These are phyloP conservation scores for Pogonocherus hispidulus DNA, from an alignment of 2,888 invertebrate genomes.

Conservation along the genomic window DNA sequence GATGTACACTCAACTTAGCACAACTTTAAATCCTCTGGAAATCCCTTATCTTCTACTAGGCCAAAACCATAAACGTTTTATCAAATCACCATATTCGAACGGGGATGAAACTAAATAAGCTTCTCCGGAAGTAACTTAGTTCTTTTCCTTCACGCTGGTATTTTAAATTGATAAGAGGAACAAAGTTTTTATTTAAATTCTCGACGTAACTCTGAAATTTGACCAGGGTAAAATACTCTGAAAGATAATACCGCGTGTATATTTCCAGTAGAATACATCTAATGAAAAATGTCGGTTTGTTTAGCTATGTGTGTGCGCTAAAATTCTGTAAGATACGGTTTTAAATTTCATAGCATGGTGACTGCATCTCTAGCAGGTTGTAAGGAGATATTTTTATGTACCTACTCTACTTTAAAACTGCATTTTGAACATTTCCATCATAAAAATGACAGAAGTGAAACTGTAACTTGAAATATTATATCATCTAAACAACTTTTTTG, in stretches of 20 bases:
- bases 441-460: too few relatives aligned
- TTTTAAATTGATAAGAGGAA: conserved; percentile 14
- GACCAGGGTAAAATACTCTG: conserved; percentile 7
- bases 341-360: background rate
- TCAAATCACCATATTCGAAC: conserved; percentile 19
- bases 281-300: conserved; percentile 4
- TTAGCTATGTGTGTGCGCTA: background rate
- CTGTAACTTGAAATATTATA: too few relatives aligned
- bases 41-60: background rate
- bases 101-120: conserved; percentile 19
- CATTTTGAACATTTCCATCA: too few relatives aligned
- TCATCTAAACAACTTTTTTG: too few relatives aligned
- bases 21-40: conserved; percentile 10
- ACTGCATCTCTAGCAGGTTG: background rate
- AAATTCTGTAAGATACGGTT: background rate
- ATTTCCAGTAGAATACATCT: background rate
- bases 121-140: conserved; percentile 1
- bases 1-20: conserved; percentile 4
- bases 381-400: too few relatives aligned
- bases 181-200: conserved; percentile 12
- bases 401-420: too few relatives aligned
- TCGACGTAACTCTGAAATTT: conserved; percentile 7
- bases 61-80: conserved; percentile 12
- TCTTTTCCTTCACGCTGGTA: background rate
- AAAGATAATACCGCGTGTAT: conserved; percentile 10